Conservation (phyloP, 53 echinoderm and acorn worm species). For the Temnopleurus reevesii region DNA sequence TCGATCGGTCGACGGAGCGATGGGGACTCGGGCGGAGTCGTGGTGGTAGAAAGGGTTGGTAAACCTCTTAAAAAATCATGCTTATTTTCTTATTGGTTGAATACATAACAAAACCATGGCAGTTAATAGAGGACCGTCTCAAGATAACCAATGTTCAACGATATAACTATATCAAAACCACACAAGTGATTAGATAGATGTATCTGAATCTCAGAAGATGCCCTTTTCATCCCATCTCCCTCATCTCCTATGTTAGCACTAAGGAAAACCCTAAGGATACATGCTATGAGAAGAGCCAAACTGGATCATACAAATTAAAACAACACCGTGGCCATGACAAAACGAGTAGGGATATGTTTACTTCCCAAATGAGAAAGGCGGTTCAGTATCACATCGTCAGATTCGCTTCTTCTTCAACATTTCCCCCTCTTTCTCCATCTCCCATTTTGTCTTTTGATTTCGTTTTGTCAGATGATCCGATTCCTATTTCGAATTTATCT, state of each 20-base stretch:
- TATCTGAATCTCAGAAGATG: background rate
- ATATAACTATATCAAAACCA: too few species aligned
- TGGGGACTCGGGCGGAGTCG: slow-evolving; percentile 2
- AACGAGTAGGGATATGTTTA: slow-evolving; percentile 10
- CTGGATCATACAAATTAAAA: slow-evolving; percentile 18
- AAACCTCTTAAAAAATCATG: too few species aligned
- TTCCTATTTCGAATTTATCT: too few species aligned
- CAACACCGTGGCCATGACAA: background rate
- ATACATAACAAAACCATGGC: too few species aligned
- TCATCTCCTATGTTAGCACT: background rate
- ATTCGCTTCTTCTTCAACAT: background rate
- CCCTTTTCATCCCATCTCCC: background rate
- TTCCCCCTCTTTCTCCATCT: background rate
- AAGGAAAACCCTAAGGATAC: background rate
- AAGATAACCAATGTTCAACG: too few species aligned
- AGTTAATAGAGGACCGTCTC: too few species aligned
- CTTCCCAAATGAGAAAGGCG: slow-evolving; percentile 5
- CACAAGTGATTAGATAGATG: too few species aligned
- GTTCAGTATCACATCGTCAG: background rate
- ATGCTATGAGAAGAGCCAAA: background rate
- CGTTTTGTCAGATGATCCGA: too few species aligned
- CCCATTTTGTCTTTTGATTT: background rate
- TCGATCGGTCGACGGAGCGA: slow-evolving; percentile 26
- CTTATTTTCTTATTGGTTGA: too few species aligned
- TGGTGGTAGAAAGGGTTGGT: too few species aligned